Conservation (phyloP, 2,888 invertebrate species). For the Blomia tropicalis region DNA sequence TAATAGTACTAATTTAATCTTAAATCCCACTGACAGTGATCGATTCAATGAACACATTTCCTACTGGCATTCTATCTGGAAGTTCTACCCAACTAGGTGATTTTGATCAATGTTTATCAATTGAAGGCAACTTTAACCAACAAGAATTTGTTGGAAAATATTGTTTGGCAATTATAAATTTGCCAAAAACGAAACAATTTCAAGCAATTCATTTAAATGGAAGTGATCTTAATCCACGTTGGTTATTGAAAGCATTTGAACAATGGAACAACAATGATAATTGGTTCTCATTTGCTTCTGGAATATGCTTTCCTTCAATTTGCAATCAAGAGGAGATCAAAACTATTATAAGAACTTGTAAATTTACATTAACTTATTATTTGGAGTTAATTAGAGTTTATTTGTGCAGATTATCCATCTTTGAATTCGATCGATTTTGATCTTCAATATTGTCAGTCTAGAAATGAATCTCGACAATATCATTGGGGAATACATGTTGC, state of each 20-base stretch:
- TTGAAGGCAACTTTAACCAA: neutral
- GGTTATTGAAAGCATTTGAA: neutral
- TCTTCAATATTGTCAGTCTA: slow-evolving; percentile 10
- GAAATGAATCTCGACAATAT: neutral
- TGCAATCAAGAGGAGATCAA: slow-evolving; percentile 3
- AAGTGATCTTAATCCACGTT: neutral
- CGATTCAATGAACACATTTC: slow-evolving; percentile 15
- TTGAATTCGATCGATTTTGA: neutral
- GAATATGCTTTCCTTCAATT: slow-evolving; percentile 17
- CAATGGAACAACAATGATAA: slow-evolving; percentile 13
- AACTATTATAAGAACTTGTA: neutral
- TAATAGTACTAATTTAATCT: neutral
- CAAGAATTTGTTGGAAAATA: slow-evolving; percentile 13
- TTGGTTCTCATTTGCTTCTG: neutral
- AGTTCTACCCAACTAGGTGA: neutral
- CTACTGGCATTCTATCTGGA: neutral
- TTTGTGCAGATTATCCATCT: neutral
- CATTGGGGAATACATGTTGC: neutral
- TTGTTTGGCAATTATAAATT: slow-evolving; percentile 10
- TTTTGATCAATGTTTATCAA: slow-evolving; percentile 1
- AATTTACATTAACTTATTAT: neutral
- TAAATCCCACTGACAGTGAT: slow-evolving; percentile 9
- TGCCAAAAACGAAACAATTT: neutral
- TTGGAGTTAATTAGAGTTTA: neutral
- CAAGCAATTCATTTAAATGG: neutral